A percentile compares a stretch with the other conserved stretches of the same genome.
Evolutionary conservation across 2,888 invertebrate genomes (phyloP).

Genomic region (Nemotelus pantherinus): DNA sequence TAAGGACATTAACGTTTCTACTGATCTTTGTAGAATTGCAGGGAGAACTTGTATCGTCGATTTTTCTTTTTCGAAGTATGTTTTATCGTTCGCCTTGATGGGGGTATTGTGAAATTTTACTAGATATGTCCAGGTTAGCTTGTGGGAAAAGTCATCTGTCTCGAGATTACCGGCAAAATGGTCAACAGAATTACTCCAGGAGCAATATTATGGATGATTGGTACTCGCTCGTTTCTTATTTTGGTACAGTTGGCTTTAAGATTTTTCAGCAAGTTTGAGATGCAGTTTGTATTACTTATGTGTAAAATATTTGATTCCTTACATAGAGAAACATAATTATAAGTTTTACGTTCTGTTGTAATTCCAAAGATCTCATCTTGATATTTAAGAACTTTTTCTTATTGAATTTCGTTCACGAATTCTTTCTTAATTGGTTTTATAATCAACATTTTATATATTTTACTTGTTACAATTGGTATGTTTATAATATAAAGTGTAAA

Average conservation of each 20-base stretch:
- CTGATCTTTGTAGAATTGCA: neutral
- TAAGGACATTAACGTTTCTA: neutral
- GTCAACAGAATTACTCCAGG: too few relatives aligned
- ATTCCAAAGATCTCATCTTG: neutral
- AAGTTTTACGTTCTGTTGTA: neutral
- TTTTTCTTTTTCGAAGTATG: neutral
- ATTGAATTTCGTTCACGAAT: neutral
- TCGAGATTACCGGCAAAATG: too few relatives aligned
- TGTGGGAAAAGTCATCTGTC: too few relatives aligned
- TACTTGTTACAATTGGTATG: neutral
- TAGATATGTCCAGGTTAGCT: too few relatives aligned
- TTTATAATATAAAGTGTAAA: neutral
- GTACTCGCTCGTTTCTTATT: too few relatives aligned
- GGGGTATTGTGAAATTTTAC: neutral
- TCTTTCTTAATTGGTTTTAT: too few relatives aligned
- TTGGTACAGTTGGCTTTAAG: too few relatives aligned
- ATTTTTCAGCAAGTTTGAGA: too few relatives aligned
- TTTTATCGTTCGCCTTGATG: neutral
- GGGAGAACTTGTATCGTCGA: neutral
- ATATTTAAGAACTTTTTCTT: neutral
- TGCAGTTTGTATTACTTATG: too few relatives aligned
- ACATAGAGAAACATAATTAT: neutral
- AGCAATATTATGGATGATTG: too few relatives aligned
- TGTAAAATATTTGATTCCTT: too few relatives aligned
- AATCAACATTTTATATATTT: neutral